Evolutionary conservation across 2,797 vertebrate genomes (phyloP).

Genomic region (Poecile montanus): DNA sequence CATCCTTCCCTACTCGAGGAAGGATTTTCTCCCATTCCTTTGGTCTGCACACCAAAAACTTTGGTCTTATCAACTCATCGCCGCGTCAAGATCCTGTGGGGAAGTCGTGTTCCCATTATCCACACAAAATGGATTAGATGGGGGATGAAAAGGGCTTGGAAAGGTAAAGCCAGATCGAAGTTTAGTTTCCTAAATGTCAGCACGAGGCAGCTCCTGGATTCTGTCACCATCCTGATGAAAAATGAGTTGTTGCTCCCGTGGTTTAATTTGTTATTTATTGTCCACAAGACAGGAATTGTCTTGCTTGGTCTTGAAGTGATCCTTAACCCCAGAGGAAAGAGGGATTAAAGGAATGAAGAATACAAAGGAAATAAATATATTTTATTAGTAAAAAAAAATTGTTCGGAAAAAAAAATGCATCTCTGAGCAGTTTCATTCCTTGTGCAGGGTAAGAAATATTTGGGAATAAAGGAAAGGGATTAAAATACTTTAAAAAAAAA

Average conservation of each 20-base stretch:
- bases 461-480: not conserved
- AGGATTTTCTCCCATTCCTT: not conserved
- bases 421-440: not conserved
- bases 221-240: slow-evolving; percentile 39
- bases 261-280: slow-evolving; percentile 42
- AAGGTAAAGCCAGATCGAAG: slow-evolving; percentile 5
- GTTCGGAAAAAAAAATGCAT: not conserved
- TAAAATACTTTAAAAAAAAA: not conserved
- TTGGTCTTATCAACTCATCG: not conserved
- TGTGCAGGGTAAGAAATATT: not conserved
- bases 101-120: slow-evolving; percentile 2
- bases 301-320: slow-evolving; percentile 9
- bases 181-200: slow-evolving; percentile 42
- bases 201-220: slow-evolving; percentile 38
- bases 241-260: not conserved
- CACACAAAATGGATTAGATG: slow-evolving; percentile 21
- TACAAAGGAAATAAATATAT: not conserved
- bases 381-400: not conserved
- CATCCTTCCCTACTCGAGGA: not conserved
- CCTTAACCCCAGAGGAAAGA: slow-evolving; percentile 13
- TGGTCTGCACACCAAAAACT: not conserved
- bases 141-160: slow-evolving; percentile 50
- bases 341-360: not conserved
- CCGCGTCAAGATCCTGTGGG: not conserved
- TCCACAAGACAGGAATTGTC: not conserved